Percentiles rank a stretch among this genome's conserved stretches.
Evolutionary conservation across 2,113 vertebrate species (phyloP).

Genomic region (Nothobranchius kuhntae): DNA sequence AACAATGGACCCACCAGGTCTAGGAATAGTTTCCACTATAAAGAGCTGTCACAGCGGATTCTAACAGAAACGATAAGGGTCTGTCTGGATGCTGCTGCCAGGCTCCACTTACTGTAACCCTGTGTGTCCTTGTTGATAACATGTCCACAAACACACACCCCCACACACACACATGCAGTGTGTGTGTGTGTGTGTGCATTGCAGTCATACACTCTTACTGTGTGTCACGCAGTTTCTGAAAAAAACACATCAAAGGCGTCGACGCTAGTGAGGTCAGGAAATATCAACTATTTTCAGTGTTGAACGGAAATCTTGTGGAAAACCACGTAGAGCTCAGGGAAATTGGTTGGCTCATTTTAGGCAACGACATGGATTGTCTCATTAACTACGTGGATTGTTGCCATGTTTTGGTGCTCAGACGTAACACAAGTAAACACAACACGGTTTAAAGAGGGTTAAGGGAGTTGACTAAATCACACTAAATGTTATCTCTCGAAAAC

Average conservation of each 20-base stretch:
- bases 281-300: too few species aligned
- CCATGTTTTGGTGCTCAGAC: too few species aligned
- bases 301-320: neutral
- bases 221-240: too few species aligned
- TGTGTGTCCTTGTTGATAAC: conserved; percentile 11
- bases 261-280: too few species aligned
- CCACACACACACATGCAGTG: neutral
- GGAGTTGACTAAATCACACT: too few species aligned
- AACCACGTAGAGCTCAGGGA: neutral
- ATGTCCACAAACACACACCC: conserved; percentile 1
- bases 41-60: conserved; percentile 65
- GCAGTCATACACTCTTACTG: too few species aligned
- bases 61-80: conserved; percentile 40
- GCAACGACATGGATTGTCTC: too few species aligned
- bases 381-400: neutral
- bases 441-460: too few species aligned
- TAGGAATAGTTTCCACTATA: conserved; percentile 65
- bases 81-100: conserved; percentile 26
- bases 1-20: conserved; percentile 22
- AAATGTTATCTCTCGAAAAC: too few species aligned
- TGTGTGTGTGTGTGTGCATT: too few species aligned
- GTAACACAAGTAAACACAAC: neutral
- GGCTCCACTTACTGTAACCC: conserved; percentile 36
- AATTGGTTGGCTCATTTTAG: neutral
- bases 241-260: too few species aligned